A percentile compares a stretch with the other conserved stretches of the same genome.
Conservation (phyloP, 2,797 vertebrate genomes). For the Coccyzus lansbergi region DNA sequence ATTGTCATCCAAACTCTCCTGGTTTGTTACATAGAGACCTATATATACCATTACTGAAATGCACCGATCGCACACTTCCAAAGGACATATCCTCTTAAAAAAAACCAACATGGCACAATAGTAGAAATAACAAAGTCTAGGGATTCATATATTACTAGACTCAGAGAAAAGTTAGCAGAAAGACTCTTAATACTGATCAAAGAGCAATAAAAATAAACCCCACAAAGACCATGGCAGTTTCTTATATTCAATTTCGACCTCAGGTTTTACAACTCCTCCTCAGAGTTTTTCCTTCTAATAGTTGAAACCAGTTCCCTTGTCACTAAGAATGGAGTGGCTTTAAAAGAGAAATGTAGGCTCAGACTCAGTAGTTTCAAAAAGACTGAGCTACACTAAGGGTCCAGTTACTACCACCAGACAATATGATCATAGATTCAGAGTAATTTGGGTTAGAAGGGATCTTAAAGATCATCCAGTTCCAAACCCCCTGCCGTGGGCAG, state of each 20-base stretch:
- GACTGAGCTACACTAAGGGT: background rate
- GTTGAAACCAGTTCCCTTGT: background rate
- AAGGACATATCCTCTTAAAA: background rate
- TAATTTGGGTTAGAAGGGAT: no score
- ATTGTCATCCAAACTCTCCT: background rate
- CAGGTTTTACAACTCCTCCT: background rate
- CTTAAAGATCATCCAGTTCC: no score
- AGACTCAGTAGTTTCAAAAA: background rate
- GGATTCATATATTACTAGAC: background rate
- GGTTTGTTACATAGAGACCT: background rate
- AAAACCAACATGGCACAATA: no score
- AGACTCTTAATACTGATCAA: background rate
- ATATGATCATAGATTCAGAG: background rate
- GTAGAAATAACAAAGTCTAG: background rate
- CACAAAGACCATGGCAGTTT: background rate
- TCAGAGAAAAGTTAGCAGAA: background rate
- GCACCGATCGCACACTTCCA: background rate
- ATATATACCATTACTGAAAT: background rate
- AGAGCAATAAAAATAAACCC: background rate
- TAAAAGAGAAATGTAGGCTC: background rate
- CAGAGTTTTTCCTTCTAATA: background rate
- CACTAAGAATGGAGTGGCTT: background rate
- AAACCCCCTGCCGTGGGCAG: no score
- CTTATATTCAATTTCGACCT: background rate
- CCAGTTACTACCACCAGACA: background rate